Base-by-base conservation (phyloP, 2,797 vertebrate genomes). In the Nasua narica region DNA sequence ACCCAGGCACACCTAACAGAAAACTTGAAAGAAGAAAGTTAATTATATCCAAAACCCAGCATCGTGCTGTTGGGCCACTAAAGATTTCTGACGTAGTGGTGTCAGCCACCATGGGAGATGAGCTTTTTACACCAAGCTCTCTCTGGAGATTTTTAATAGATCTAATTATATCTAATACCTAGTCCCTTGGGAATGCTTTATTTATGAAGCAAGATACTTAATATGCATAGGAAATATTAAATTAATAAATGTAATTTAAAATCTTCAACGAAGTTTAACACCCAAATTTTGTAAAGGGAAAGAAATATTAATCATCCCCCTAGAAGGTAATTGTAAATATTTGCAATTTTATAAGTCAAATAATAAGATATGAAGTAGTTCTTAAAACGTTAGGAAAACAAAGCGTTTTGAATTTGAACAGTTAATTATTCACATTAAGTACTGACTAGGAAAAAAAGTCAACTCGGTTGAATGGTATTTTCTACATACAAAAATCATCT, bases 341-440 rank as follows among this genome's bases (percentile, higher is more conserved):
- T 54, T 69, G 4, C 25, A 56, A 56, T 84, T 32, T 89, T 67
- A 37, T 90, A 76, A 77, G 62, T 76, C 56, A 84, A 77, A 90
- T 37, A 46, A 5, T 23, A 67, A 92, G 19, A 74, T 40, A 35
- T 43, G 29, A 54, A 52, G 16, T 4, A 1, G 0, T 52, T 86
- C 43, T 48, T 84, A 90, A 83, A 77, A 67, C 19, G 37, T 79
- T 13, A 70, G 7, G 81, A 43, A 86, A 94, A 78, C 69, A 32
- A 13, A 54, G 32, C 15, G 25, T 43, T 84, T 56, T 69, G 32
- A 58, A 50, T 90, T 77, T 40, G 60, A 37, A 77, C 83, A 35
- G 29, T 91, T 65, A 58, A 40, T n/a, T 48, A 40, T n/a, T 48
- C 23, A 32, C 67, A 48, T 37, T 69, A 77, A 85, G 25, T 76